A percentile compares a stretch with the other conserved stretches of the same genome.
phyloP scores from a whole-genome alignment of 2,113 vertebrate genomes.

The Atrichornis clamosus region DNA sequence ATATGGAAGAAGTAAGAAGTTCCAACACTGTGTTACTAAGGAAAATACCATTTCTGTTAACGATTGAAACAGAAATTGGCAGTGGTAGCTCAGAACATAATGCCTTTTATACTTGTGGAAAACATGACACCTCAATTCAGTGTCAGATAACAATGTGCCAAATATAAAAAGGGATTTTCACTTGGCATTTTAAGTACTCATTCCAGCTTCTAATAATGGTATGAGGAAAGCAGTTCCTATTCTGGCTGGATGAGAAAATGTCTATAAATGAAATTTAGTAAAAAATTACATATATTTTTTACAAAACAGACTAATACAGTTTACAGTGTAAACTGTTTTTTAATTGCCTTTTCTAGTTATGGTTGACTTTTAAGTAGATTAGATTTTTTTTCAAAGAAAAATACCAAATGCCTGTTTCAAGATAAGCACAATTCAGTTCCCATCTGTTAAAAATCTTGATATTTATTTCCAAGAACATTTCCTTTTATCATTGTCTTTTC shows the following conservation, averaged over 20 bases:
- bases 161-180: conserved; percentile 60
- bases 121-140: conserved; percentile 53
- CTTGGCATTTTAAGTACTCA: conserved; percentile 36
- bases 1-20: conserved; percentile 14
- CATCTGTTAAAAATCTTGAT: background rate
- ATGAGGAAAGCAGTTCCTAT: conserved; percentile 17
- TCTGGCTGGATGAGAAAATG: conserved; percentile 35
- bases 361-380: background rate
- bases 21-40: conserved; percentile 4
- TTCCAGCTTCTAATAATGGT: conserved; percentile 3
- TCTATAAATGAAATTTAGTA: conserved; percentile 38
- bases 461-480: background rate
- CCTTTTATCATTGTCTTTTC: background rate
- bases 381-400: background rate
- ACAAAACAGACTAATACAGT: background rate
- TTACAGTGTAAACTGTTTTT: background rate
- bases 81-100: conserved; percentile 53
- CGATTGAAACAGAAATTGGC: conserved; percentile 4
- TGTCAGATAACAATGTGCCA: conserved; percentile 34
- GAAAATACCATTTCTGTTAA: conserved; percentile 14
- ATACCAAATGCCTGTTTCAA: background rate
- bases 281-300: background rate
- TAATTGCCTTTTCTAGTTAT: background rate
- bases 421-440: background rate
- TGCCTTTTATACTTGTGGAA: conserved; percentile 50